A percentile compares a stretch with the other conserved stretches of the same genome.
These are phyloP conservation scores for Dynastes maya DNA, from an alignment of 2,888 invertebrate species.

Conservation along the genomic window DNA sequence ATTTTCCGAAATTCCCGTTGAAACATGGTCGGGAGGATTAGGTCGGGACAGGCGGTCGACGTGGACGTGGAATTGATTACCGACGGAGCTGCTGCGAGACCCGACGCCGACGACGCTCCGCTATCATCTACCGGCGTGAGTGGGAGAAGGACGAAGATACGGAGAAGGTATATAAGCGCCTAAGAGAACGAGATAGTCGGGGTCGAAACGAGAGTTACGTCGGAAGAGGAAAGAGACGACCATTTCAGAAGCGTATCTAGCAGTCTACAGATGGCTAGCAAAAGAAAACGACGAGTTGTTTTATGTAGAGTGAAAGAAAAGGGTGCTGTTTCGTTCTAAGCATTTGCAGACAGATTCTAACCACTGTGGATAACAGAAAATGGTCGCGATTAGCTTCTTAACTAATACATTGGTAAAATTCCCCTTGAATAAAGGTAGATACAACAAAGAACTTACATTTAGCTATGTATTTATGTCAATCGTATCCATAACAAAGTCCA, in stretches of 20 bases:
- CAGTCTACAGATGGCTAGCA: not conserved
- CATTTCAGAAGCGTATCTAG: not conserved
- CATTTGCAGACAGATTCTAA: no score
- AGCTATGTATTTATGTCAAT: no score
- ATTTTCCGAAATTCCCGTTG: slow-evolving; percentile 48
- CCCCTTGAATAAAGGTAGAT: no score
- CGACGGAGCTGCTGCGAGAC: slow-evolving; percentile 52
- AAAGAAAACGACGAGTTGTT: not conserved
- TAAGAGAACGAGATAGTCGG: slow-evolving; percentile 2
- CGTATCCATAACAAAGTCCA: no score
- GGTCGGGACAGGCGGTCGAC: slow-evolving; percentile 50
- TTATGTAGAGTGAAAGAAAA: not conserved
- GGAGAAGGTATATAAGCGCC: no score
- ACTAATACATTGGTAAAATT: no score
- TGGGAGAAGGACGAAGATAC: not conserved
- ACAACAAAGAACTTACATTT: no score
- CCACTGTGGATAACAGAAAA: no score
- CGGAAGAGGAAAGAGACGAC: not conserved
- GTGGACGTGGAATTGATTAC: slow-evolving; percentile 63
- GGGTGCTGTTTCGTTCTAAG: no score
- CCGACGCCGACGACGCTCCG: slow-evolving; percentile 57
- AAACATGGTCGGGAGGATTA: slow-evolving; percentile 38
- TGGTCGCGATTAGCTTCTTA: no score
- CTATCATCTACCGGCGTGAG: not conserved
- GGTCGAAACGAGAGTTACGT: slow-evolving; percentile 36